Evolutionary conservation across 1,140 invertebrate genomes (phyloP).

Genomic region (Brachionus asplanchnoidis): DNA sequence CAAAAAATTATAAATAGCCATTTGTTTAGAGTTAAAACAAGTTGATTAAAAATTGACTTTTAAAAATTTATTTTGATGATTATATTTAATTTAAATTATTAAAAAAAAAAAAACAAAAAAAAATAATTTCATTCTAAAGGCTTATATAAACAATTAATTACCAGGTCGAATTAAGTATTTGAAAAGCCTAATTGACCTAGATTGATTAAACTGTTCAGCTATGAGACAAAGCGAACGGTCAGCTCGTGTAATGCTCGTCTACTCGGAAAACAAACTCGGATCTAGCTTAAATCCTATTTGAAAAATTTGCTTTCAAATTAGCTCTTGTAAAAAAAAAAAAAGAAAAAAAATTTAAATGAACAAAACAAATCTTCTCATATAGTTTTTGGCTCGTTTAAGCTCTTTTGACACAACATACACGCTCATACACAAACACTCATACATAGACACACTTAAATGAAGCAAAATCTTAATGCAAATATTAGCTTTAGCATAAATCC

Average conservation of each 20-base stretch:
- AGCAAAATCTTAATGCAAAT: constrained; percentile 28
- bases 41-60: neutral
- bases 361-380: constrained; percentile 26
- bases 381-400: neutral
- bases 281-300: neutral
- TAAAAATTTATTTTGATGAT: neutral
- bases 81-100: neutral
- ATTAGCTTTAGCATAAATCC: constrained; percentile 27
- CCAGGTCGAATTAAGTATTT: neutral
- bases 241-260: neutral
- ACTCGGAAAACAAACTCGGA: neutral
- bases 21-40: no score
- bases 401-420: neutral
- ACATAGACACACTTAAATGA: constrained; percentile 21
- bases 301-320: constrained; percentile 8
- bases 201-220: neutral
- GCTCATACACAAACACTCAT: constrained; percentile 10
- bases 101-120: neutral
- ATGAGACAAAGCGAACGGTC: neutral
- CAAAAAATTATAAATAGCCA: no score
- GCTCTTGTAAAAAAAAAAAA: neutral
- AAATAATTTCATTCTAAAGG: neutral
- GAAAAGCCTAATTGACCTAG: neutral
- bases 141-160: neutral
- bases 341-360: neutral